Conservation (phyloP, 2,797 vertebrate species). For the Siniperca scherzeri region DNA sequence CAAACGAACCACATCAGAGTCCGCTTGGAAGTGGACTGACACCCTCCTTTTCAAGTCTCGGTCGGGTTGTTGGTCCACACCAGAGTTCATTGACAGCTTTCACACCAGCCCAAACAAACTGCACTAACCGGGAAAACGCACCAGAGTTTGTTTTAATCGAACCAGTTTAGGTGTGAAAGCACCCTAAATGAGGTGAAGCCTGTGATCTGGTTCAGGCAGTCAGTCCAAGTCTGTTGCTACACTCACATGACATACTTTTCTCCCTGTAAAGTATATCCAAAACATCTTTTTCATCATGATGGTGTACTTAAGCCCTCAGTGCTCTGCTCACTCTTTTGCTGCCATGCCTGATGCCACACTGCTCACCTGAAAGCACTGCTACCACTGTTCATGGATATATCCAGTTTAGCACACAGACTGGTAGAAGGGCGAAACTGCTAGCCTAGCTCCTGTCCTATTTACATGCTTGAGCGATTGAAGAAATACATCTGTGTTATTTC, state of each 20-base stretch:
- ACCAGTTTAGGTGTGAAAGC: neutral
- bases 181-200: neutral
- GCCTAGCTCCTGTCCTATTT: neutral
- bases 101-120: no score
- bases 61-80: no score
- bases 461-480: neutral
- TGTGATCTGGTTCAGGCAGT: neutral
- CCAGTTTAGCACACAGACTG: neutral
- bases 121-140: no score
- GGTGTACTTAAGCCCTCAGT: neutral
- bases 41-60: no score
- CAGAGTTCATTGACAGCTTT: no score
- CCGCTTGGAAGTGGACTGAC: no score
- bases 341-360: neutral
- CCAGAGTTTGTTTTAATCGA: no score
- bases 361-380: neutral
- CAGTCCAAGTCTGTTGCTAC: neutral
- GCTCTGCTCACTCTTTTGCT: neutral
- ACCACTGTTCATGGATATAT: neutral
- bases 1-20: neutral
- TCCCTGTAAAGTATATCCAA: neutral
- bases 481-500: neutral
- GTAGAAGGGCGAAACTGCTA: neutral
- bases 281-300: neutral
- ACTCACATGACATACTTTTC: neutral